A percentile compares a stretch with the other conserved stretches of the same genome.
These are phyloP conservation scores for Arnoldichthys spilopterus DNA, from an alignment of 2,797 vertebrate genomes.

Conservation along the genomic window DNA sequence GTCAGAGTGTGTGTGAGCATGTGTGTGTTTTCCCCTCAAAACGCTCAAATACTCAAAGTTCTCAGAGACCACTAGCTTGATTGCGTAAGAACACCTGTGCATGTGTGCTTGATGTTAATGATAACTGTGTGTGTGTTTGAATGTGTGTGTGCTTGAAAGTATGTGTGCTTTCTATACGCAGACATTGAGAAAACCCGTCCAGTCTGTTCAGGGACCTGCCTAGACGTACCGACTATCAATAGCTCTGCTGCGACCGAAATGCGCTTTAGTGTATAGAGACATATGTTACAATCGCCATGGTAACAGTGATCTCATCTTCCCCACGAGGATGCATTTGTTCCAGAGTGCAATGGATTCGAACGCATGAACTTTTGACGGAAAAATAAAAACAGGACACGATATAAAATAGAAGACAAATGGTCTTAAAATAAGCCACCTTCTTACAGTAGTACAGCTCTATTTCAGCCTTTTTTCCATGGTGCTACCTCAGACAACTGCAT, in stretches of 20 bases:
- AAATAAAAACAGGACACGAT: constrained; percentile 64
- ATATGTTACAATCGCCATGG: constrained; percentile 38
- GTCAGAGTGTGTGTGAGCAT: neutral
- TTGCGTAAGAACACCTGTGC: constrained; percentile 75
- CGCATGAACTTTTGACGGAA: constrained; percentile 45
- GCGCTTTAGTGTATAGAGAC: constrained; percentile 56
- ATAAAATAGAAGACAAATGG: constrained; percentile 60
- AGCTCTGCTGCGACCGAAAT: constrained; percentile 31
- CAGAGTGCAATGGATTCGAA: constrained; percentile 56
- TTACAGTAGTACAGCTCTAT: constrained; percentile 69
- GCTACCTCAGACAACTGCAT: constrained; percentile 16
- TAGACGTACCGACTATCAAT: constrained; percentile 25
- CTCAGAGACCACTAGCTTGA: neutral
- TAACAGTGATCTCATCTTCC: constrained; percentile 40
- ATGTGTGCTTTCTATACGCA: constrained; percentile 9
- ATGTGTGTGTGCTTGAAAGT: neutral
- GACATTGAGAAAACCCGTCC: constrained; percentile 10
- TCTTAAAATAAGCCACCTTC: constrained; percentile 66
- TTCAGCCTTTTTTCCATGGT: constrained; percentile 29
- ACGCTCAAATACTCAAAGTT: neutral
- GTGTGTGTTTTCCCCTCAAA: constrained; percentile 23
- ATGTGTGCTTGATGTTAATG: neutral
- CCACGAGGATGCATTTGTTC: constrained; percentile 33
- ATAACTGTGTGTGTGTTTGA: neutral
- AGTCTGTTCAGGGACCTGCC: constrained; percentile 17